Percentiles rank a stretch among this genome's conserved stretches.
phyloP scores from a whole-genome alignment of 2,888 invertebrate genomes.

The Spodoptera littoralis region DNA sequence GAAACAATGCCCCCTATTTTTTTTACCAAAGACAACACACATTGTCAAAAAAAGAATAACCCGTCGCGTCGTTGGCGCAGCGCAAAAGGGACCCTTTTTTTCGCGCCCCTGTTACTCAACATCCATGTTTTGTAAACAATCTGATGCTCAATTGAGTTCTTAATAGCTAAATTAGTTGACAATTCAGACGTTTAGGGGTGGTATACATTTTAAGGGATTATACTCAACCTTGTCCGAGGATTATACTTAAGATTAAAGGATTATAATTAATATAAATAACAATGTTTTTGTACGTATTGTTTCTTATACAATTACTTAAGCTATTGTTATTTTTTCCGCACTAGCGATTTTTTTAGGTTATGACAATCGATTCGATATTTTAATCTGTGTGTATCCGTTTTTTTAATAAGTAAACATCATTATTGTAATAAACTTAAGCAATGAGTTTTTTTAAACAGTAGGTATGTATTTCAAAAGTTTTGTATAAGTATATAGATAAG shows the following conservation, averaged over 20 bases:
- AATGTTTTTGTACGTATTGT: no score
- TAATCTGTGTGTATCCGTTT: no score
- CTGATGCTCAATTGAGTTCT: slow-evolving; percentile 60
- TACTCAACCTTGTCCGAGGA: slow-evolving; percentile 20
- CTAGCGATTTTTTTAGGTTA: no score
- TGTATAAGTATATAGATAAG: no score
- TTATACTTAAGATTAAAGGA: slow-evolving; percentile 24
- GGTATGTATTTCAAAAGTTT: no score
- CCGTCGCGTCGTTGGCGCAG: slow-evolving; percentile 15
- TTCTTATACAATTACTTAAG: no score
- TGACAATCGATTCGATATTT: no score
- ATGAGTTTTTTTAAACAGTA: no score
- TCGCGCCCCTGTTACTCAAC: slow-evolving; percentile 44
- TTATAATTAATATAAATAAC: slow-evolving; percentile 26
- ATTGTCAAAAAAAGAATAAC: slow-evolving; percentile 34
- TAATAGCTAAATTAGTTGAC: slow-evolving; percentile 57
- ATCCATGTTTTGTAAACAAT: slow-evolving; percentile 63
- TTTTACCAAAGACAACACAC: slow-evolving; percentile 1
- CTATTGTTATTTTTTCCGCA: no score
- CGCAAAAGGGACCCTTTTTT: slow-evolving; percentile 54
- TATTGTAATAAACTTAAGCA: no score
- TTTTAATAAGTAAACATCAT: no score
- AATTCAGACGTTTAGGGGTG: slow-evolving; percentile 35
- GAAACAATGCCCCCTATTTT: no score
- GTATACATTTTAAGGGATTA: slow-evolving; percentile 28